Base-by-base conservation (phyloP, 2,113 vertebrate genomes). In the Hemichromis elongatus region DNA sequence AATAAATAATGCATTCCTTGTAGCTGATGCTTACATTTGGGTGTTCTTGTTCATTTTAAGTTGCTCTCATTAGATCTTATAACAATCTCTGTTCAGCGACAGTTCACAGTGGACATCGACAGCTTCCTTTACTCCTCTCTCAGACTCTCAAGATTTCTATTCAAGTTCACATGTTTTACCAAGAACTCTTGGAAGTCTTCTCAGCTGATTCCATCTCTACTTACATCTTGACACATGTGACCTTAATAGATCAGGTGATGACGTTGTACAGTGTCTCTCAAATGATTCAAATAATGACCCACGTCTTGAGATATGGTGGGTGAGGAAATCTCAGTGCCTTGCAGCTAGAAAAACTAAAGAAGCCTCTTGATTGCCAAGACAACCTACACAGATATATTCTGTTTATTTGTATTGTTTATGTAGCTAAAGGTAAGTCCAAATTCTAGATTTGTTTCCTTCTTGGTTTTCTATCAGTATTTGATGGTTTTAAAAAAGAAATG, bases 401-500 rank as follows among this genome's bases (percentile, higher is more conserved):
- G 8, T 70, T 70, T 26, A 26, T 26, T 45, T 70, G 8, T 26
- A 45, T 26, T 16, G 21, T 28, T 18, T 47, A 9, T 70, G 40
- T 47, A 47, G 21, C 13, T 73, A 2, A 0, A 24, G 28, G 9
- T 47, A 28, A 73, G 24, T 47, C 24, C 66, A 3, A 45, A 70
- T 70, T 45, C 21, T 6, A 1, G 2, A 40, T 63, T 11, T 47
- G 37, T 68, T 24, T 26, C 18, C 18, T 70, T 11, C 8, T 45
- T 45, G 14, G 40, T 26, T 28, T 73, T 73, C 24, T 2, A 11
- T 18, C 24, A 47, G 5, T 19, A 28, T 28, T 9, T 28, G 40
- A 73, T 28, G 5, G 3, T 0, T 47, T 21, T 37, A 4, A 13
- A 4, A 40, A 68, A 2, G 0, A 0, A 0, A 9, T 0, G 18